Evolutionary conservation across 1,140 invertebrate genomes (phyloP), one percentile per base, ranked within the genome.

Genomic region (Diorhabda carinulata): DNA sequence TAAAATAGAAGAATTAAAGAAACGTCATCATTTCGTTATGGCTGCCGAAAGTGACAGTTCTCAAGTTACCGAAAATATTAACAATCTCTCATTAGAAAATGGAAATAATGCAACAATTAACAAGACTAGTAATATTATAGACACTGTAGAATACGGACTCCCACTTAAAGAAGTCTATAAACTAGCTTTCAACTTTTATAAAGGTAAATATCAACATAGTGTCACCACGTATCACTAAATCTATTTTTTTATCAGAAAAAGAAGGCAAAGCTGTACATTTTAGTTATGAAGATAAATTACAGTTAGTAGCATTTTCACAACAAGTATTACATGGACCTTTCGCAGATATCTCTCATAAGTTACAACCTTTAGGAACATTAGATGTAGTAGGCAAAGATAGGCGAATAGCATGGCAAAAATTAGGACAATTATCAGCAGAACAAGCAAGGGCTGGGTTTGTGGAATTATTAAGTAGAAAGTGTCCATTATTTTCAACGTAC

Each of bases 321-420:
- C 96, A 98, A 87, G 92, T 92, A 4, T 86, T 86, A 5, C 89
- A 96, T 83, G 97, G 97, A 4, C 91, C 93, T 70, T 95, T 91
- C 76, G 85, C 89, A 73, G 81, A 87, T 56, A 88, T 82, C 44
- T 69, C 82, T 3, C 86, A 90, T 69, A 91, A 90, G 70, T 88
- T 90, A 6, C 90, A 93, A 52, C 93, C 94, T 47, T 82, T 98
- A 47, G 97, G 97, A 52, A 94, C 97, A 2, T 83, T 98, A 40
- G 96, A 98, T 84, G 94, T 98, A 4, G 96, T 98, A 75, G 97
- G 97, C 1, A 90, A 89, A 80, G 96, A 98, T 80, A 86, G 96
- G 69, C 88, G 94, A 77, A 85, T 95, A 78, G 95, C 96, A 66
- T 99, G 97, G 97, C 92, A 95, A 81, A 86, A 90, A 73, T 81